Base-by-base conservation (phyloP, 2,797 vertebrate genomes). In the Sebastes taczanowskii region DNA sequence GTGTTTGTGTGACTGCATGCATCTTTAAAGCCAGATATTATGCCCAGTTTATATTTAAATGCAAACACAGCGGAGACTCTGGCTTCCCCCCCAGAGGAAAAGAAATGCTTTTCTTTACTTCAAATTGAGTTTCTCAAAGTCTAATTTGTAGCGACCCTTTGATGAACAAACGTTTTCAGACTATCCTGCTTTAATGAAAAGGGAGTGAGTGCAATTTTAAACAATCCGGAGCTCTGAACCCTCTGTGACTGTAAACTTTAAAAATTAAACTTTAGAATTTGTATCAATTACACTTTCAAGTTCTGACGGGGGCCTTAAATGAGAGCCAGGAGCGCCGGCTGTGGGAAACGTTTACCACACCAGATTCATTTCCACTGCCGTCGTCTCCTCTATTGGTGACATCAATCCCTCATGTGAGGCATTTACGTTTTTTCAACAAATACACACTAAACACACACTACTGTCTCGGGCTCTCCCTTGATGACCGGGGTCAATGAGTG, bases 131-230 rank as follows among this genome's bases (percentile, higher is more conserved):
- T 95, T 94, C 93, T 92, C 92, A 88, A 92, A 94, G 91, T 92
- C 92, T 95, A 95, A 95, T 95, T 94, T 94, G 92, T 90, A 90
- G 92, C 92, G 91, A 86, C 89, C 92, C 93, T 95, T 95, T 94
- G 94, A 95, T 95, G 93, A 95, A 92, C 90, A 92, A 93, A 94
- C 93, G 92, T 94, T 94, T 94, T 94, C 90, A 93, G 93, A 94
- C 92, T 89, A 89, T 93, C 89, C 90, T 89, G 86, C 93, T 94
- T 90, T 94, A 95, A 95, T 95, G 94, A 94, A 94, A 94, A 94
- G 89, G 89, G 91, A 92, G 93, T 92, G 94, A 93, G 93, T 60
- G 88, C 91, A 94, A 93, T 95, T 95, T 95, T 92, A 96, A 96
- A 95, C 95, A 95, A 93, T 93, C 91, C 80, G 88, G 90, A 90